Conservation (phyloP, 1,140 invertebrate genomes). For the Drosophila watanabei region DNA sequence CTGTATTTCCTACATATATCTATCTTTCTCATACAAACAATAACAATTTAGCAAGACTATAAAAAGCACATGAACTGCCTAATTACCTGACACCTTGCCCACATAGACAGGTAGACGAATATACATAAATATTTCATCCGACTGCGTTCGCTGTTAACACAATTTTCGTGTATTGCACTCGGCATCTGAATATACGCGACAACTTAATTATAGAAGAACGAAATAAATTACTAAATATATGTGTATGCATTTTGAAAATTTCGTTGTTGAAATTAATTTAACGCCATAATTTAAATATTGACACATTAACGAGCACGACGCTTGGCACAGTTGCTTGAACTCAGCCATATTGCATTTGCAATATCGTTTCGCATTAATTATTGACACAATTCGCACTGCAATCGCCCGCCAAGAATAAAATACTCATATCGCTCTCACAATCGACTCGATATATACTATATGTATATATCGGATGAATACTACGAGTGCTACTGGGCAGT, state of each 20-base stretch:
- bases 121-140: constrained; percentile 20
- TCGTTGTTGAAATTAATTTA: constrained; percentile 48
- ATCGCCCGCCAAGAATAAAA: constrained; percentile 23
- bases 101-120: constrained; percentile 5
- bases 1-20: not conserved
- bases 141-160: constrained; percentile 43
- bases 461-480: not conserved
- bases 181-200: constrained; percentile 43
- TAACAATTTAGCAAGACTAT: constrained; percentile 4
- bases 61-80: constrained; percentile 11
- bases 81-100: constrained; percentile 19
- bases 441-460: not conserved
- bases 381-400: constrained; percentile 38
- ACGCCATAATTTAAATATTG: constrained; percentile 68
- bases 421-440: constrained; percentile 25
- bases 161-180: constrained; percentile 68
- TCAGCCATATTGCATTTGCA: constrained; percentile 44
- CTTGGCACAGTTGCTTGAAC: constrained; percentile 59
- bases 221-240: constrained; percentile 33
- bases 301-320: constrained; percentile 59
- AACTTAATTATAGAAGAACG: constrained; percentile 40
- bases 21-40: not conserved
- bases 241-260: constrained; percentile 26
- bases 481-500: constrained; percentile 1
- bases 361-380: constrained; percentile 43